Evolutionary conservation across 1,140 invertebrate genomes (phyloP).

Genomic region (Drosophila albomicans): DNA sequence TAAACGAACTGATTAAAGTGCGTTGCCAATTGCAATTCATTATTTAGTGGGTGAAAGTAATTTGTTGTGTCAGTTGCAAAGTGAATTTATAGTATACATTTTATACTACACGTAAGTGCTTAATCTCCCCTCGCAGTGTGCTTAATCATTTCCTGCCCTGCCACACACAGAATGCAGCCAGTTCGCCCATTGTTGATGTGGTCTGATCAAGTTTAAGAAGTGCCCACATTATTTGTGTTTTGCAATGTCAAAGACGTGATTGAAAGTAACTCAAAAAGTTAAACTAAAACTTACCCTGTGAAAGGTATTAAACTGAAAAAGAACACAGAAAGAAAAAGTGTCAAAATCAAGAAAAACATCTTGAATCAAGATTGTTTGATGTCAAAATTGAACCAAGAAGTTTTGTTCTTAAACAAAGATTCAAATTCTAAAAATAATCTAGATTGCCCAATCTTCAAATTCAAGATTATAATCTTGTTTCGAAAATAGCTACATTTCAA

Average conservation of each 20-base stretch:
- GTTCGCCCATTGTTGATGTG: constrained; percentile 50
- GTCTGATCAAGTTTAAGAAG: constrained; percentile 27
- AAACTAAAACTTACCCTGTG: constrained; percentile 6
- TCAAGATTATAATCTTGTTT: too few relatives aligned
- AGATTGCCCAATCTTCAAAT: too few relatives aligned
- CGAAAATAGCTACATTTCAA: too few relatives aligned
- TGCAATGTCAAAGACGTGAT: background rate
- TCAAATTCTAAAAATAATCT: too few relatives aligned
- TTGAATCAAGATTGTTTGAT: too few relatives aligned
- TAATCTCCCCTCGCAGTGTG: background rate
- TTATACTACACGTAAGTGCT: constrained; percentile 7
- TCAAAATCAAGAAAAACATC: too few relatives aligned
- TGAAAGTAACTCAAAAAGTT: background rate
- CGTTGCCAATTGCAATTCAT: background rate
- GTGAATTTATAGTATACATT: background rate
- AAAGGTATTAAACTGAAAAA: background rate
- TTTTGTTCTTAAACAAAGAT: too few relatives aligned
- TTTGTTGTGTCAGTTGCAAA: too few relatives aligned
- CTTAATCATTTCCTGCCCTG: background rate
- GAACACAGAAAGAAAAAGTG: too few relatives aligned
- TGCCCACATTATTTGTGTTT: constrained; percentile 4
- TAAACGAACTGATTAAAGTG: background rate
- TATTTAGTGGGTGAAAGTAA: background rate
- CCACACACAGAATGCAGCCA: constrained; percentile 27
- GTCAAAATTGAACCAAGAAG: too few relatives aligned